Percentiles rank a stretch among this genome's conserved stretches.
phyloP scores from a whole-genome alignment of 2,113 vertebrate species.

The Podarcis raffonei region DNA sequence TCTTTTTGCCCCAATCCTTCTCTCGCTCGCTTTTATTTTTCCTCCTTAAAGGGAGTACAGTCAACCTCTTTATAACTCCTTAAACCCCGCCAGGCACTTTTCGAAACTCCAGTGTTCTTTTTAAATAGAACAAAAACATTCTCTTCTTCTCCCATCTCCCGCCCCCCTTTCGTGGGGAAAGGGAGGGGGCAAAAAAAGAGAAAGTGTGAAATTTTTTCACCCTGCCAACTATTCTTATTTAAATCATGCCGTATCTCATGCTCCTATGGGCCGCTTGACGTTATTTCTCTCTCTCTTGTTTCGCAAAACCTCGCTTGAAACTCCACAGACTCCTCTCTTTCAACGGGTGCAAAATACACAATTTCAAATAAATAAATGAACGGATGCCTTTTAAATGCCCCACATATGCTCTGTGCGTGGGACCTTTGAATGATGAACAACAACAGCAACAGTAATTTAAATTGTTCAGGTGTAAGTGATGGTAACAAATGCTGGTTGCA shows the following conservation, averaged over 20 bases:
- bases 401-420: too few species aligned
- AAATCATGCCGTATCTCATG: neutral
- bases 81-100: neutral
- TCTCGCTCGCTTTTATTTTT: too few species aligned
- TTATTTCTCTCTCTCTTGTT: neutral
- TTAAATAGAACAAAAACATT: neutral
- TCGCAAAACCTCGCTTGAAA: neutral
- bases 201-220: neutral
- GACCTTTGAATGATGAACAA: neutral
- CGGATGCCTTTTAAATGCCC: neutral
- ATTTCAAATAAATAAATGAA: neutral
- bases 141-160: neutral
- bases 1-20: neutral
- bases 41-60: neutral
- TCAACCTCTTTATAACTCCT: neutral
- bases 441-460: neutral
- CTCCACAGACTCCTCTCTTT: neutral
- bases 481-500: neutral
- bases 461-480: neutral
- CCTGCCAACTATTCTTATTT: neutral
- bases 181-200: neutral
- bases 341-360: too few species aligned
- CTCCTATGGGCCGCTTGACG: neutral
- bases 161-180: too few species aligned
- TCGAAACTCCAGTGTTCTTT: neutral